phyloP scores from a whole-genome alignment of 2,797 vertebrate genomes.

The Platyrinchus mystaceus region DNA sequence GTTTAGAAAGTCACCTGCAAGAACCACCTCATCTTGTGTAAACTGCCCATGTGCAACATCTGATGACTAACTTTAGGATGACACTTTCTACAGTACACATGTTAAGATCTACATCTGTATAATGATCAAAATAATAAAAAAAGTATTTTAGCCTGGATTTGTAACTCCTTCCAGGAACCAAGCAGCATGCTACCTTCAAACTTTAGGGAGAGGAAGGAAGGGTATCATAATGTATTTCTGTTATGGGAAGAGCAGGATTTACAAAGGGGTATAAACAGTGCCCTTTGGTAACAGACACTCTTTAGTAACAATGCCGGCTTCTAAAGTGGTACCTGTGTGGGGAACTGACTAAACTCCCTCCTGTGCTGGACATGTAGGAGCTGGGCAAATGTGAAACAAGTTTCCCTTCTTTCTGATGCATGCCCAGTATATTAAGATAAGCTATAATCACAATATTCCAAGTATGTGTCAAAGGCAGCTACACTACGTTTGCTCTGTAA shows the following conservation, averaged over 20 bases:
- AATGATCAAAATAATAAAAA: background rate
- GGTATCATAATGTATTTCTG: background rate
- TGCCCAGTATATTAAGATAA: background rate
- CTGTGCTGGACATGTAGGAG: background rate
- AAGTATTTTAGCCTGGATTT: background rate
- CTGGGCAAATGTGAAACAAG: background rate
- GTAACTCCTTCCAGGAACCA: background rate
- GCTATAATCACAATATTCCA: accelerated
- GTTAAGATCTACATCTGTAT: background rate
- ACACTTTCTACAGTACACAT: background rate
- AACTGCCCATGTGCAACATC: background rate
- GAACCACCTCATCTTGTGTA: background rate
- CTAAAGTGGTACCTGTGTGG: accelerated
- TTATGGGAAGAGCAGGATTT: background rate
- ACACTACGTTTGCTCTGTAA: conserved; percentile 14
- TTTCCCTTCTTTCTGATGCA: background rate
- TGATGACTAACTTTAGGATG: background rate
- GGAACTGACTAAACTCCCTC: background rate
- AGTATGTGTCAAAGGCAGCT: background rate
- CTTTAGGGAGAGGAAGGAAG: background rate
- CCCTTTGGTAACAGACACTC: background rate
- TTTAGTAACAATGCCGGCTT: background rate
- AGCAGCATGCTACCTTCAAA: background rate
- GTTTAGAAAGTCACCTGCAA: background rate
- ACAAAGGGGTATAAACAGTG: background rate